phyloP scores from a whole-genome alignment of 2,888 invertebrate genomes.

The Homarus gammarus region DNA sequence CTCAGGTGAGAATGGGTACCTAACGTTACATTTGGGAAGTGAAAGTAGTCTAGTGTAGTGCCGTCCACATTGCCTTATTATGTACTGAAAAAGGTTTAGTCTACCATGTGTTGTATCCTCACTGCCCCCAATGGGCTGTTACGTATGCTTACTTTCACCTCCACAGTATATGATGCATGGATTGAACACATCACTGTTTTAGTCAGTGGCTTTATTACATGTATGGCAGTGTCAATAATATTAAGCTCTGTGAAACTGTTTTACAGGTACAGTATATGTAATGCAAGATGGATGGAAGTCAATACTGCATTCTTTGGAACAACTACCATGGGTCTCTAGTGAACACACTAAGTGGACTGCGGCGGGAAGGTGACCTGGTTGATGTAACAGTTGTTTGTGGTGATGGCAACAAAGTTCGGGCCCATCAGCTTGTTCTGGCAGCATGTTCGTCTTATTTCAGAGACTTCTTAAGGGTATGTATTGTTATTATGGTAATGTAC shows the following conservation, averaged over 20 bases:
- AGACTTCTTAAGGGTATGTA: conserved; percentile 68
- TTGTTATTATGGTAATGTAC: no score
- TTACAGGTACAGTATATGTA: neutral
- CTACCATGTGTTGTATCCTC: no score
- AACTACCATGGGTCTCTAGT: conserved; percentile 74
- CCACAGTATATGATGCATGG: neutral
- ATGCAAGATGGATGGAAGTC: conserved; percentile 62
- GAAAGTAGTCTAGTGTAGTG: neutral
- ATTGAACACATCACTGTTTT: neutral
- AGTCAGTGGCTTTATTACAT: neutral
- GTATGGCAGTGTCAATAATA: neutral
- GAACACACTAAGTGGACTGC: conserved; percentile 64
- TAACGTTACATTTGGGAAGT: no score
- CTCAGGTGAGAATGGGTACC: no score
- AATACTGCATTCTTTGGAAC: conserved; percentile 75
- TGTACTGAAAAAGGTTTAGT: no score
- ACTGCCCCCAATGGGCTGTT: no score
- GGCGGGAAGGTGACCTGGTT: conserved; percentile 68
- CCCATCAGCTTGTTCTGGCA: conserved; percentile 73
- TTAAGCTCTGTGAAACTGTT: neutral
- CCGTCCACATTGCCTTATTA: neutral
- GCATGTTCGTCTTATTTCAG: conserved; percentile 73
- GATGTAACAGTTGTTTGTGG: conserved; percentile 72
- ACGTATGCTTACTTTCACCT: neutral
- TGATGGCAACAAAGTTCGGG: conserved; percentile 69